These are phyloP conservation scores for Orientallactaga bullata DNA, from an alignment of 2,113 vertebrate genomes.

Conservation along the genomic window DNA sequence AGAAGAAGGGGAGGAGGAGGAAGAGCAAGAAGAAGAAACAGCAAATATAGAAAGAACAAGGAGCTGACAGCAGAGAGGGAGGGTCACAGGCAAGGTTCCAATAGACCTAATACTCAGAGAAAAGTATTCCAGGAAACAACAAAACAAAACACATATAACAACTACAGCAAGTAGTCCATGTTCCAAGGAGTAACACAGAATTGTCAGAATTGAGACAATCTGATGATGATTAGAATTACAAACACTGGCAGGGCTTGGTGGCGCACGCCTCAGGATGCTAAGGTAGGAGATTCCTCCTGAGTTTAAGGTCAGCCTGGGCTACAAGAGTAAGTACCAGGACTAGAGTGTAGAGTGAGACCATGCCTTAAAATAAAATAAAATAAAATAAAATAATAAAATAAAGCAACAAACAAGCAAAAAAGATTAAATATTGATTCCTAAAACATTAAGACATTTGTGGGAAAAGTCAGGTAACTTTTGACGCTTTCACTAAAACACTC, in stretches of 20 bases:
- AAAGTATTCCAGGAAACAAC: constrained; percentile 63
- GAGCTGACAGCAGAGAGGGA: constrained; percentile 67
- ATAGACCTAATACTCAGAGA: constrained; percentile 70
- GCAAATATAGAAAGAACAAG: constrained; percentile 52
- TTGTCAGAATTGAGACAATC: background rate
- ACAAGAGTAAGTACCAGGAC: no score
- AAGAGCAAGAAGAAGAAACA: no score
- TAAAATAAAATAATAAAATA: no score
- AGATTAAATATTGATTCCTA: background rate
- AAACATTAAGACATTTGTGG: background rate
- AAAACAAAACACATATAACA: constrained; percentile 54
- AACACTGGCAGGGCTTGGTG: no score
- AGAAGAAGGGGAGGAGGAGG: no score
- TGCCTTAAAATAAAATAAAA: no score
- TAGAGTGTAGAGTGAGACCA: no score
- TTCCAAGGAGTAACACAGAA: constrained; percentile 37
- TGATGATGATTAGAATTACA: background rate
- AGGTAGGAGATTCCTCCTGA: no score
- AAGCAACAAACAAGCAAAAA: background rate
- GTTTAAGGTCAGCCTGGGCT: no score
- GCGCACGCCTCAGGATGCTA: no score
- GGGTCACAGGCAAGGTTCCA: constrained; percentile 72
- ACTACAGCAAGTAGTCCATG: background rate
- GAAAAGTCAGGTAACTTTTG: background rate
- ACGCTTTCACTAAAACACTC: background rate